Evolutionary conservation across 2,113 vertebrate species (phyloP), one percentile per base, ranked within the genome.

Genomic region (Heliornis fulica): DNA sequence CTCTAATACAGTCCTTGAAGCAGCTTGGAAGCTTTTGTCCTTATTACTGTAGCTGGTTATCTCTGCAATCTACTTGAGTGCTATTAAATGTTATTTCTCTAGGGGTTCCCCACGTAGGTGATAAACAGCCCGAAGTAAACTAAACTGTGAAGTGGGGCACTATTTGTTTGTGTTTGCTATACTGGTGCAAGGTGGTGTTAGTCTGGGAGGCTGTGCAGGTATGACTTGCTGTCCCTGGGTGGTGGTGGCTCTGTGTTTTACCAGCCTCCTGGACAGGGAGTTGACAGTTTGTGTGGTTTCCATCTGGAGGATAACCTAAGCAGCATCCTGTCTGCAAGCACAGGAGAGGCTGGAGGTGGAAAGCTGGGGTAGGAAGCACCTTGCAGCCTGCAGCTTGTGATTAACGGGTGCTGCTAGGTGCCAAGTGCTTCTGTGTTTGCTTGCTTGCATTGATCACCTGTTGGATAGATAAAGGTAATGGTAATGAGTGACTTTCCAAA

Each of bases 81-180:
- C 83, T 89, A 50, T 88, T 94, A 90, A 68, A 60, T 87, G 72
- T 36, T 89, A 3, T 81, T 97, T 96, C 93, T 92, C 15, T 64
- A 89, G 93, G 93, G 94, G 45, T 89, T 96, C 77, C 89, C 93
- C 93, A 48, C 51, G 21, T 16, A 2, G 41, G 59, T 2, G 14
- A 48, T 90, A 94, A 95, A 81, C 83, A 92, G 80, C 83, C 91
- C 87, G 80, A 80, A 90, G 91, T 96, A 59, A 95, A 89, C 81
- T 84, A 40, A 95, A 68, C 64, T 51, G 40, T 31, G 7, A 22
- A 78, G 83, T 76, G 87, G 91, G 89, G 80, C 86, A 53, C 76
- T 59, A 0, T 41, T 66, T 59, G 83, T 54, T 40, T 85, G 86
- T 60, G 29, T 78, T 94, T 80, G 28, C 34, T 84, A 15, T 69